Conservation (phyloP, 2,113 vertebrate species). For the Rhinolophus sinicus region DNA sequence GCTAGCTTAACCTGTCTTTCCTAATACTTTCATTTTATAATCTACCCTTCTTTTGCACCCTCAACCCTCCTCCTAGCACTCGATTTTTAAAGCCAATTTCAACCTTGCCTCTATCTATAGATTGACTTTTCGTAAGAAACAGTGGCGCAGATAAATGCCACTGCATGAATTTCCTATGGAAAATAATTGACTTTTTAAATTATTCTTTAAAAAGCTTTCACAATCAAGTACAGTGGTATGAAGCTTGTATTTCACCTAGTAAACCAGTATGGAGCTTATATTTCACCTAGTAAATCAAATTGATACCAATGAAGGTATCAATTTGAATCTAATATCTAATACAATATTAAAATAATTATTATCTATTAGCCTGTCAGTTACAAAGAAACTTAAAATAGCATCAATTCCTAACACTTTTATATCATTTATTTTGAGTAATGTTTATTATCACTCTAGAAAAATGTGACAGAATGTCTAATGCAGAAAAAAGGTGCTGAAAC, state of each 20-base stretch:
- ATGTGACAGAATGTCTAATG: background rate
- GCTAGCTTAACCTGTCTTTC: background rate
- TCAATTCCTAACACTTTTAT: conserved; percentile 17
- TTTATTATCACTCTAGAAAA: conserved; percentile 56
- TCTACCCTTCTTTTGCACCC: background rate
- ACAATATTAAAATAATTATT: conserved; percentile 35
- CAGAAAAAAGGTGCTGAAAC: conserved; percentile 30
- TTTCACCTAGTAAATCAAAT: conserved; percentile 21
- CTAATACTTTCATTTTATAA: background rate
- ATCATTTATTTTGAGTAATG: conserved; percentile 42
- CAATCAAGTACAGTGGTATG: background rate
- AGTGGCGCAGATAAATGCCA: background rate
- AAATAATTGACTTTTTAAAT: background rate
- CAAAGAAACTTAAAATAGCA: conserved; percentile 39
- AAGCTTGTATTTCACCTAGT: background rate
- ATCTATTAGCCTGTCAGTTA: conserved; percentile 28
- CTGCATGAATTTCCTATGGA: background rate
- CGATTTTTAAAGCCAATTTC: conserved; percentile 10
- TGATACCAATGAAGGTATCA: background rate
- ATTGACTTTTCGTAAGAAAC: conserved; percentile 3
- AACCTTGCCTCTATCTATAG: background rate
- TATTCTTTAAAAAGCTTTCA: background rate
- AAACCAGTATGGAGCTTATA: background rate
- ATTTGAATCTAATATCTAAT: conserved; percentile 35
- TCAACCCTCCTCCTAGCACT: background rate